Percentiles rank a stretch among this genome's conserved stretches.
Conservation (phyloP, 2,113 vertebrate genomes). For the Colinus virginianus region DNA sequence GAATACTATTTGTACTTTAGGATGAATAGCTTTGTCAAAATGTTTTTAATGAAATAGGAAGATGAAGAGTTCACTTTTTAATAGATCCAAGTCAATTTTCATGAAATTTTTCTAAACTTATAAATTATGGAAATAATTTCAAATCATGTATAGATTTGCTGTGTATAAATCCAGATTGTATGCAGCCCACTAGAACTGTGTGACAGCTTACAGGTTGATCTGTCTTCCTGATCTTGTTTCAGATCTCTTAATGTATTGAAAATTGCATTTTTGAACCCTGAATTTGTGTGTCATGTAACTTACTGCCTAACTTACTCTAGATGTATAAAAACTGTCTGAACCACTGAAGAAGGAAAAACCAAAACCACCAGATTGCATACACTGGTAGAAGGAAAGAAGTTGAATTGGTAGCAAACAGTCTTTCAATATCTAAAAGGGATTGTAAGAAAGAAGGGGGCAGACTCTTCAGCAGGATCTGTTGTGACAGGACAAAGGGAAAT, state of each 20-base stretch:
- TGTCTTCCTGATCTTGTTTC: background rate
- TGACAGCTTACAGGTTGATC: background rate
- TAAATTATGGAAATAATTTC: background rate
- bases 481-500: no score
- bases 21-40: background rate
- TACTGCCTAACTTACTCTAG: background rate
- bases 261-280: background rate
- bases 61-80: background rate
- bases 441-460: no score
- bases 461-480: no score
- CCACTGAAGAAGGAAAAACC: background rate
- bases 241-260: background rate
- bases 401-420: background rate
- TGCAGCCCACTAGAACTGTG: background rate
- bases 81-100: background rate
- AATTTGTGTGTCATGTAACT: background rate
- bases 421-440: no score
- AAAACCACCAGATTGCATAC: background rate
- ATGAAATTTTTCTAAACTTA: background rate
- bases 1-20: background rate
- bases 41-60: background rate
- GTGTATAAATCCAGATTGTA: background rate
- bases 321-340: background rate
- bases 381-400: background rate
- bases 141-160: background rate